Conservation (phyloP, 2,888 invertebrate species). For the Luffia ferchaultella region DNA sequence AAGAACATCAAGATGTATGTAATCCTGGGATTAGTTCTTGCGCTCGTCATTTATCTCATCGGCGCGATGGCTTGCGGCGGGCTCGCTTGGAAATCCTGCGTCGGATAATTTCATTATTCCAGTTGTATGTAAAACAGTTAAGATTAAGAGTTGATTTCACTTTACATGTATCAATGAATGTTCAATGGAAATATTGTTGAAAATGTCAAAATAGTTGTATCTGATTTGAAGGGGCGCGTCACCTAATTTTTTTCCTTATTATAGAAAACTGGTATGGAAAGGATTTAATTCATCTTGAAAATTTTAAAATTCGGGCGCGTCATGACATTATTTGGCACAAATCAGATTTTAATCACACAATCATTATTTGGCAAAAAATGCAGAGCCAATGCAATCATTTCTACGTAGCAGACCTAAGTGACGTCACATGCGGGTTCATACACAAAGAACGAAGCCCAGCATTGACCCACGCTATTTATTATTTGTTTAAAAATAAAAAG, state of each 20-base stretch:
- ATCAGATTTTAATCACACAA: no score
- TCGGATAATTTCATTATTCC: constrained; percentile 35
- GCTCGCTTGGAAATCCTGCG: constrained; percentile 77
- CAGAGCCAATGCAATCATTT: no score
- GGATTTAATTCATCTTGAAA: background rate
- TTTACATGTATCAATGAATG: constrained; percentile 72
- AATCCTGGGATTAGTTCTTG: constrained; percentile 70
- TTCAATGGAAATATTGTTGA: background rate
- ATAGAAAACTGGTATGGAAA: background rate
- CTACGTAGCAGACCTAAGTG: no score
- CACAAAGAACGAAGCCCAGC: no score
- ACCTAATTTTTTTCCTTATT: background rate
- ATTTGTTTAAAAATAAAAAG: no score
- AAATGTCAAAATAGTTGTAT: background rate
- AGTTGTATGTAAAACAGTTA: constrained; percentile 79
- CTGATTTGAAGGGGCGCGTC: no score
- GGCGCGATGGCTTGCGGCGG: constrained; percentile 90
- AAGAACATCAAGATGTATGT: constrained; percentile 92
- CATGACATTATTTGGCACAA: no score
- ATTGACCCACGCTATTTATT: no score
- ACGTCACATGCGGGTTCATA: no score
- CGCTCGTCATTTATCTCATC: constrained; percentile 82
- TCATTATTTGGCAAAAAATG: no score
- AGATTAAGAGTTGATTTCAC: constrained; percentile 87
- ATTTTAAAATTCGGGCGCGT: no score